These are phyloP conservation scores for Hippocampus barbouri DNA, from an alignment of 2,113 vertebrate genomes.

Conservation along the genomic window DNA sequence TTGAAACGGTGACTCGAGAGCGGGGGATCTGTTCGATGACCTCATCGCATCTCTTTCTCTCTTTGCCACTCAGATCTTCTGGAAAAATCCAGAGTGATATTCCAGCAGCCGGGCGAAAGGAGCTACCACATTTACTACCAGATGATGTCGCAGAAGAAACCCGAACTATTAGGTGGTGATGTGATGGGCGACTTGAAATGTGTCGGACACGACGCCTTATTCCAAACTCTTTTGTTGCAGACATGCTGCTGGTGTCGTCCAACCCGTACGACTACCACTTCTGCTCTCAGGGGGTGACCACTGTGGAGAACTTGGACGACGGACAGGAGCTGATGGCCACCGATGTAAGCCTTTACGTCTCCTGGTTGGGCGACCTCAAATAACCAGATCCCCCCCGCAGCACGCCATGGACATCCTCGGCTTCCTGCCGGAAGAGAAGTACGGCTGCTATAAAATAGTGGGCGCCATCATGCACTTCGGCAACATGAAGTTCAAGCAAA, in stretches of 20 bases:
- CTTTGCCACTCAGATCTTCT: conserved; percentile 76
- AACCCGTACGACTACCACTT: conserved; percentile 95
- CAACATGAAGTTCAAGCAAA: conserved; percentile 98
- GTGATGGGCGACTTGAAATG: neutral
- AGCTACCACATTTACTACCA: conserved; percentile 97
- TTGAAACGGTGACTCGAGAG: neutral
- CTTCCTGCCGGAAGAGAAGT: conserved; percentile 85
- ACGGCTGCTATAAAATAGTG: conserved; percentile 89
- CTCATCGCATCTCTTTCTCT: conserved; percentile 1
- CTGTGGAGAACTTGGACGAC: conserved; percentile 86
- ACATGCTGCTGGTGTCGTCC: conserved; percentile 90
- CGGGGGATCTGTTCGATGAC: neutral
- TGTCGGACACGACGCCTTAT: neutral
- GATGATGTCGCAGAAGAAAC: conserved; percentile 88
- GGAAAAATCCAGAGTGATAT: conserved; percentile 90
- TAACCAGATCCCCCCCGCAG: conserved; percentile 58
- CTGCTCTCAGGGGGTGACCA: conserved; percentile 90
- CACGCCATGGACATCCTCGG: conserved; percentile 93
- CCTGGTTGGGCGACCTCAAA: neutral
- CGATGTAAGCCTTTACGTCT: conserved; percentile 71
- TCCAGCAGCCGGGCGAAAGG: conserved; percentile 86
- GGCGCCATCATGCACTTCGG: conserved; percentile 94
- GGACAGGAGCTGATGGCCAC: conserved; percentile 85
- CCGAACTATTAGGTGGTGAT: conserved; percentile 82
- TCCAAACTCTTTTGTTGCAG: conserved; percentile 59